Conservation (phyloP, 2,888 invertebrate species). For the Saturnia japonica region DNA sequence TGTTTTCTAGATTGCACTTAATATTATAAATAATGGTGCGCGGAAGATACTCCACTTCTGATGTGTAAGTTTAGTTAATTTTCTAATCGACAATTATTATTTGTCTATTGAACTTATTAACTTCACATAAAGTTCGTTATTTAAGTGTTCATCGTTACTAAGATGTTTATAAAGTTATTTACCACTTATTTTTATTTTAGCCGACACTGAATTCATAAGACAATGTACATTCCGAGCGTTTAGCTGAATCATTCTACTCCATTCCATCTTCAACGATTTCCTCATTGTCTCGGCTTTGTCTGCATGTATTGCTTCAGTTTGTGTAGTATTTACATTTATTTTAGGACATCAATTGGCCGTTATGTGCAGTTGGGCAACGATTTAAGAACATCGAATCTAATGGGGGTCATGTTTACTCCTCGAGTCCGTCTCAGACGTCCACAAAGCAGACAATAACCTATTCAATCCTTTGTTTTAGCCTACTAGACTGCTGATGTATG, state of each 20-base stretch:
- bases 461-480: background rate
- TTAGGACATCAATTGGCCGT: background rate
- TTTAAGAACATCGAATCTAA: too few relatives aligned
- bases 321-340: background rate
- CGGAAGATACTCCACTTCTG: conserved; percentile 75
- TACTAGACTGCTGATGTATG: background rate
- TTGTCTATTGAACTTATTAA: background rate
- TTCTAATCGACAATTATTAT: background rate
- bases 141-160: background rate
- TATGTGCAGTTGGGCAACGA: too few relatives aligned
- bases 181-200: conserved; percentile 3
- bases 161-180: conserved; percentile 6
- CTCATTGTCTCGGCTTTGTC: conserved; percentile 16
- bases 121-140: background rate
- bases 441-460: background rate
- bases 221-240: conserved; percentile 10
- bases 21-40: conserved; percentile 67
- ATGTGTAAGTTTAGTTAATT: conserved; percentile 62
- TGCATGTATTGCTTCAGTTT: background rate
- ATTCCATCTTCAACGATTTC: conserved; percentile 7
- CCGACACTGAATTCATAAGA: background rate
- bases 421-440: background rate
- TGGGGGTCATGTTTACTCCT: background rate
- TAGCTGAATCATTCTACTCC: conserved; percentile 4
- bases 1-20: conserved; percentile 34